Percentiles rank a stretch among this genome's conserved stretches.
These are phyloP conservation scores for Chironomus tepperi DNA, from an alignment of 1,140 invertebrate species.

Conservation along the genomic window DNA sequence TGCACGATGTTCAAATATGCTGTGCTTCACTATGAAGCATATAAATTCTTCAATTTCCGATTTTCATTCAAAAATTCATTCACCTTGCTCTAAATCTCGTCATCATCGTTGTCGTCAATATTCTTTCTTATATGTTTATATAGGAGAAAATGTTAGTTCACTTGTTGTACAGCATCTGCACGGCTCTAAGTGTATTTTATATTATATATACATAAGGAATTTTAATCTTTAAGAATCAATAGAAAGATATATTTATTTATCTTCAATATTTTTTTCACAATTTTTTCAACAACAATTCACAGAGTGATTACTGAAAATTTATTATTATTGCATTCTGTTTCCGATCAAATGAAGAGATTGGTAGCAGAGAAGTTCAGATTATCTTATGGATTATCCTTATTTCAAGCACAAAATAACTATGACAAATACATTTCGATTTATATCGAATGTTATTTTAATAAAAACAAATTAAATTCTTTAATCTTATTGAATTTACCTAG, in stretches of 20 bases:
- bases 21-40: not conserved
- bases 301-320: not conserved
- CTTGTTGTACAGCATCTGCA: not conserved
- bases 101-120: not conserved
- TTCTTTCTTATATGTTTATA: not conserved
- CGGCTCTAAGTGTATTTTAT: no score
- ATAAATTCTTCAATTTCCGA: slow-evolving; percentile 16
- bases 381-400: slow-evolving; percentile 18
- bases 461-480: not conserved
- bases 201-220: not conserved
- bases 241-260: slow-evolving; percentile 17
- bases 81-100: not conserved
- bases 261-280: not conserved
- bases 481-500: not conserved
- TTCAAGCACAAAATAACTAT: not conserved
- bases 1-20: not conserved
- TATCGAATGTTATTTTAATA: not conserved
- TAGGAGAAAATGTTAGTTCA: no score
- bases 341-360: not conserved
- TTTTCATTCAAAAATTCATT: not conserved
- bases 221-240: not conserved
- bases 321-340: slow-evolving; percentile 3
- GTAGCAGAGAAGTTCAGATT: not conserved
- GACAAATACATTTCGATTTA: not conserved
- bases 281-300: not conserved